Percentiles rank a stretch among this genome's conserved stretches.
phyloP scores from a whole-genome alignment of 1,140 invertebrate species.

The Dufourea novaeangliae region DNA sequence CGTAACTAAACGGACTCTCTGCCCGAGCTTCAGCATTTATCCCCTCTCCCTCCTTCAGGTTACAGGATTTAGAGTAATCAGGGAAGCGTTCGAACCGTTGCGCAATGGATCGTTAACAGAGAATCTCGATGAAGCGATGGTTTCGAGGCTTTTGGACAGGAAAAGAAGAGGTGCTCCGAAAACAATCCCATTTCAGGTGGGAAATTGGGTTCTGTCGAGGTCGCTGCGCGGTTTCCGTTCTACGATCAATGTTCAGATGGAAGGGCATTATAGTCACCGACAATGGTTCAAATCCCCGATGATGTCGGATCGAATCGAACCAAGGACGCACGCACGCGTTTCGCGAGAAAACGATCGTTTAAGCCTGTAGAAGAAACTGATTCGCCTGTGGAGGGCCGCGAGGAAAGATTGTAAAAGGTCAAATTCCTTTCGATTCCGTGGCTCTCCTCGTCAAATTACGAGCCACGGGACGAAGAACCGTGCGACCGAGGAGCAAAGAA shows the following conservation, averaged over 20 bases:
- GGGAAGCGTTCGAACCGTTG: not conserved
- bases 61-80: not conserved
- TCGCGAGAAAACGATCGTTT: slow-evolving; percentile 25
- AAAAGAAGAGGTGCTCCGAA: not conserved
- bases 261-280: too few relatives aligned
- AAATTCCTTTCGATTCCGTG: slow-evolving; percentile 48
- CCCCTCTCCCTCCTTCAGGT: too few relatives aligned
- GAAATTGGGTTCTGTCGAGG: not conserved
- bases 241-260: too few relatives aligned
- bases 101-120: not conserved
- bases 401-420: slow-evolving; percentile 46
- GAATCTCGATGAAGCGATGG: too few relatives aligned
- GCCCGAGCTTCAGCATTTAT: not conserved
- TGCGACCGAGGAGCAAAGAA: slow-evolving; percentile 54
- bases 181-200: not conserved
- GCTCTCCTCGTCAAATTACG: slow-evolving; percentile 52
- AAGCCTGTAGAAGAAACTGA: not conserved
- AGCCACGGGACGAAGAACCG: slow-evolving; percentile 34
- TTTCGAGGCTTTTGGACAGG: not conserved
- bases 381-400: slow-evolving; percentile 30
- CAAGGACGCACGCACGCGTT: slow-evolving; percentile 42
- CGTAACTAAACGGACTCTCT: slow-evolving; percentile 10
- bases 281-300: not conserved
- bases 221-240: slow-evolving; percentile 2
- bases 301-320: not conserved